A percentile compares a stretch with the other conserved stretches of the same genome.
Evolutionary conservation across 2,888 invertebrate species (phyloP).

Genomic region (Limnephilus rhombicus): DNA sequence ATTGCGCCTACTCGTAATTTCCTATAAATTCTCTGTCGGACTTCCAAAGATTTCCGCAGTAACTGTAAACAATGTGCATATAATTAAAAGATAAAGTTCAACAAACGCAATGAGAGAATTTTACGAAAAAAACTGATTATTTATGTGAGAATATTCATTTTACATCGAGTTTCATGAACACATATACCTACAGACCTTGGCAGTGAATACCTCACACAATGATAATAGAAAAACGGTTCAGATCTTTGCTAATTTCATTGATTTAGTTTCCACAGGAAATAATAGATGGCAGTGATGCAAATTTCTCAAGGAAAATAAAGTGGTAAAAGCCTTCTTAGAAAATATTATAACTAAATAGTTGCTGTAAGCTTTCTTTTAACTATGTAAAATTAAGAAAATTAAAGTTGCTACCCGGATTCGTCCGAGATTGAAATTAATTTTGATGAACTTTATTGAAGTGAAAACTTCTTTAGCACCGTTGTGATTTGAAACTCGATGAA

Average conservation of each 20-base stretch:
- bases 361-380: too few relatives aligned
- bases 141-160: conserved; percentile 2
- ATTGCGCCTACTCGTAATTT: neutral
- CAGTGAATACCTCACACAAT: neutral
- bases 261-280: neutral
- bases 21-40: neutral
- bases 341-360: neutral
- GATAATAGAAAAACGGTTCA: neutral
- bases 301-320: neutral
- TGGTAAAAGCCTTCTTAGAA: neutral
- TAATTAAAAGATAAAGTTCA: conserved; percentile 50
- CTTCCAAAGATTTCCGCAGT: conserved; percentile 4
- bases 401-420: too few relatives aligned
- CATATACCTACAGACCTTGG: neutral
- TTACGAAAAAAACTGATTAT: conserved; percentile 19
- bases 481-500: too few relatives aligned
- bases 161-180: neutral
- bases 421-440: too few relatives aligned
- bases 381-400: too few relatives aligned
- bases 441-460: too few relatives aligned
- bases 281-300: conserved; percentile 2
- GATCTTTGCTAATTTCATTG: neutral
- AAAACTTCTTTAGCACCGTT: too few relatives aligned
- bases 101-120: conserved; percentile 34
- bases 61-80: conserved; percentile 48